Evolutionary conservation across 1,140 invertebrate species (phyloP), one percentile per base, ranked within the genome.

Genomic region (Steinernema feltiae): DNA sequence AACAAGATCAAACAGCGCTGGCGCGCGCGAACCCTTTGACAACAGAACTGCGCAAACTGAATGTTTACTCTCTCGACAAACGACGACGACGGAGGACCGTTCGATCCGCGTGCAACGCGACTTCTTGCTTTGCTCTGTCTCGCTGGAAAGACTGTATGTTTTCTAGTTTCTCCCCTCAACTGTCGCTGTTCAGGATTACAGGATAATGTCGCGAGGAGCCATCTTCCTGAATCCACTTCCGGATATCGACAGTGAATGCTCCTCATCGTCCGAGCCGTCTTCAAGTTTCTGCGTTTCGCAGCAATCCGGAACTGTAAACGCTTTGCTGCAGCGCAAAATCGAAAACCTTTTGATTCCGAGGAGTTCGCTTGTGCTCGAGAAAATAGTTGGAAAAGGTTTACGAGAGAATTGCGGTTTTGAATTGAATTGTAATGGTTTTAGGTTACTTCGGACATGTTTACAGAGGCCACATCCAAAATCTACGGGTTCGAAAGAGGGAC

Each of bases 361-460:
- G 2, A 63, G 53, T 17, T 63, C 7, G 24, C 48, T 78, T 27
- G 74, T 78, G 35, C 46, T 78, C 29, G 77, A 78, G 32, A 30
- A 31, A n/a, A 78, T 78, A 27, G 72, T 78, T 15, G 77, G 77
- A 29, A 78, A 78, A 77, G 77, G 77, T 78, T 3, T 24, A 18
- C 18, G 35, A 41, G 18, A 41, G 7, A 18, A 18, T 41, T 41
- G 35, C 46, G 73, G 27, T 76, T 27, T 15, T n/a, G 1, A 15
- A 69, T 31, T 21, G 24, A 27, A 29, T 76, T 17, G 2, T 69
- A 48, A 46, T 27, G 76, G 74, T 17, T 80, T 72, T 73, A 83
- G 82, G 82, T n/a, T 83, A 83, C 70, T 83, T 83, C 71, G 82
- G 82, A 7, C 79, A 83, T 77, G 82, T 83, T 12, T 83, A 83